A percentile compares a stretch with the other conserved stretches of the same genome.
These are phyloP conservation scores for Glareola pratincola DNA, from an alignment of 2,113 vertebrate genomes.

Conservation along the genomic window DNA sequence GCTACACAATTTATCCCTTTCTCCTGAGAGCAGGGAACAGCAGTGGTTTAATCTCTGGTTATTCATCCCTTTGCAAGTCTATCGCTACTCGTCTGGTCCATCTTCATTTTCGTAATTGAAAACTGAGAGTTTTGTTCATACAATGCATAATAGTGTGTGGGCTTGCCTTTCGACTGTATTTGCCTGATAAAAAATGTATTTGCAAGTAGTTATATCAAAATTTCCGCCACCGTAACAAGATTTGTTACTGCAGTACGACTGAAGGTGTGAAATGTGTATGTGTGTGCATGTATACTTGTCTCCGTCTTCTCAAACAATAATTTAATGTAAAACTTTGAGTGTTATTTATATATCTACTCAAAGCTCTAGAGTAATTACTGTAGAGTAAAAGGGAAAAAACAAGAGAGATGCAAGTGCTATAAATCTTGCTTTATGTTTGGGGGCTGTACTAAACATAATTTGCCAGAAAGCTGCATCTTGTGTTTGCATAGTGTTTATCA, in stretches of 20 bases:
- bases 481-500: slow-evolving; percentile 77
- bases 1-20: not conserved
- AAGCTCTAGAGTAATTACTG: slow-evolving; percentile 65
- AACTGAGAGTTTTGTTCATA: not conserved
- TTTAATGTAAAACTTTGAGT: slow-evolving; percentile 66
- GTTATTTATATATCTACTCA: slow-evolving; percentile 72
- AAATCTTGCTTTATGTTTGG: slow-evolving; percentile 75
- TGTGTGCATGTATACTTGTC: not conserved
- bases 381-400: slow-evolving; percentile 38
- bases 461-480: slow-evolving; percentile 75
- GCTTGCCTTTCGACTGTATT: slow-evolving; percentile 53
- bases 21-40: not conserved
- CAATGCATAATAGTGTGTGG: not conserved
- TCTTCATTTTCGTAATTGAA: not conserved
- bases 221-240: slow-evolving; percentile 58
- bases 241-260: slow-evolving; percentile 59
- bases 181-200: slow-evolving; percentile 55
- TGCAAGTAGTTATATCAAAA: slow-evolving; percentile 63
- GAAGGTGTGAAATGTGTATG: not conserved
- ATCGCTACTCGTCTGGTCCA: not conserved
- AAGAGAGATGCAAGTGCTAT: slow-evolving; percentile 62
- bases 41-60: not conserved
- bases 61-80: not conserved
- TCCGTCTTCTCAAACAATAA: slow-evolving; percentile 50
- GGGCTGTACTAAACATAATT: slow-evolving; percentile 61